phyloP scores from a whole-genome alignment of 2,888 invertebrate genomes.

The Pyrrhia umbra region DNA sequence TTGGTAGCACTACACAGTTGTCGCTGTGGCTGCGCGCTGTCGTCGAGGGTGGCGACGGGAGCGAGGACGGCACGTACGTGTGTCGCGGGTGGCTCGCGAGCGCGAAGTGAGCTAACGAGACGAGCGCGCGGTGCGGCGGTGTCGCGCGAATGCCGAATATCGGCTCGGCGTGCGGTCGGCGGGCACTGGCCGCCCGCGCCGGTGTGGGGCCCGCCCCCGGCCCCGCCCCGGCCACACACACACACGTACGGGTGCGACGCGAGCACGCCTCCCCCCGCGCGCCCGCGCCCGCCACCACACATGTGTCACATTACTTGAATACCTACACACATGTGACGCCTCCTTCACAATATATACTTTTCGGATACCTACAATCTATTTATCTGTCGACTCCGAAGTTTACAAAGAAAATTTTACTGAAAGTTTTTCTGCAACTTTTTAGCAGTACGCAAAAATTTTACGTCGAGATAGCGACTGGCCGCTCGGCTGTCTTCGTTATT shows the following conservation, averaged over 20 bases:
- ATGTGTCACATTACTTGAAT: slow-evolving; percentile 83
- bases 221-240: slow-evolving; percentile 75
- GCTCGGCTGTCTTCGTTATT: slow-evolving; percentile 42
- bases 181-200: slow-evolving; percentile 76
- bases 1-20: slow-evolving; percentile 76
- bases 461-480: slow-evolving; percentile 15
- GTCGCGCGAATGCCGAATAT: slow-evolving; percentile 83
- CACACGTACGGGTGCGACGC: slow-evolving; percentile 60
- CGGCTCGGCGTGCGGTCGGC: slow-evolving; percentile 77
- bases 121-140: slow-evolving; percentile 78
- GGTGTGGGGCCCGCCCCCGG: slow-evolving; percentile 81
- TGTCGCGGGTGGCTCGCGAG: slow-evolving; percentile 78
- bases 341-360: slow-evolving; percentile 84
- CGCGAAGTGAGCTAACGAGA: slow-evolving; percentile 77
- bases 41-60: slow-evolving; percentile 70
- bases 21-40: slow-evolving; percentile 63
- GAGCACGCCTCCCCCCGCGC: slow-evolving; percentile 69
- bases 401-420: slow-evolving; percentile 28
- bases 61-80: slow-evolving; percentile 76
- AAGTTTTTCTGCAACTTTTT: slow-evolving; percentile 42
- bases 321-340: slow-evolving; percentile 88
- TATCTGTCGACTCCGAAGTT: slow-evolving; percentile 45
- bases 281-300: slow-evolving; percentile 74
- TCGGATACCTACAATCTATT: slow-evolving; percentile 78
- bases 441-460: slow-evolving; percentile 23